Evolutionary conservation across 2,888 invertebrate genomes (phyloP).

Genomic region (Lithophane semibrunnea): DNA sequence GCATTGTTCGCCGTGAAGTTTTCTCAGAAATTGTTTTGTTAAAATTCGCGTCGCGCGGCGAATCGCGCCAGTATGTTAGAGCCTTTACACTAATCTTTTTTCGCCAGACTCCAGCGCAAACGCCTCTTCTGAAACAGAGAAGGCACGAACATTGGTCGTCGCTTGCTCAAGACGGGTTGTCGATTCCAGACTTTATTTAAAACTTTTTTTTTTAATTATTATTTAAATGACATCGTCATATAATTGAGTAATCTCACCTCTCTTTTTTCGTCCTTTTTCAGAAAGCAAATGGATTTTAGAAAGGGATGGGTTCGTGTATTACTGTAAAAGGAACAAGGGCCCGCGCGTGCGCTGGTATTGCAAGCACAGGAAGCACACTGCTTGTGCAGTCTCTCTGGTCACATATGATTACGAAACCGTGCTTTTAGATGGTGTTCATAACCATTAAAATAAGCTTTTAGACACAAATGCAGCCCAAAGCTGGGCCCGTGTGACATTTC

Average conservation of each 20-base stretch:
- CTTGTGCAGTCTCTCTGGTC: slow-evolving; percentile 29
- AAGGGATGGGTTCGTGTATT: slow-evolving; percentile 33
- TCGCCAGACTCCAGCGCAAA: neutral
- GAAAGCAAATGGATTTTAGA: slow-evolving; percentile 27
- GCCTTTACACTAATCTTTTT: no score
- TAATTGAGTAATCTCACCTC: neutral
- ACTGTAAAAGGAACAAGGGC: slow-evolving; percentile 32
- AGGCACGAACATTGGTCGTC: neutral
- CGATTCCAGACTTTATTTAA: neutral
- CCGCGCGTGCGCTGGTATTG: slow-evolving; percentile 53
- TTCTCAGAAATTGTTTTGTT: no score
- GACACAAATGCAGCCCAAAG: neutral
- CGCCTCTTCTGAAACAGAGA: neutral
- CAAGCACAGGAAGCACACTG: slow-evolving; percentile 14
- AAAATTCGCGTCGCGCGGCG: no score
- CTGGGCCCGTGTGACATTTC: neutral
- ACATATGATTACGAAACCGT: slow-evolving; percentile 25
- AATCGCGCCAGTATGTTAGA: no score
- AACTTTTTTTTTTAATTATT: no score
- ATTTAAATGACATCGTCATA: neutral
- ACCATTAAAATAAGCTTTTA: slow-evolving; percentile 17
- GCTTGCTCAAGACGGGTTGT: neutral
- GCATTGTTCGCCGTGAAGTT: no score
- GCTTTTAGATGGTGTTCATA: slow-evolving; percentile 23
- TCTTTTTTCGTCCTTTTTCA: slow-evolving; percentile 14